Evolutionary conservation across 2,113 vertebrate genomes (phyloP).

Genomic region (Regulus satrapa): DNA sequence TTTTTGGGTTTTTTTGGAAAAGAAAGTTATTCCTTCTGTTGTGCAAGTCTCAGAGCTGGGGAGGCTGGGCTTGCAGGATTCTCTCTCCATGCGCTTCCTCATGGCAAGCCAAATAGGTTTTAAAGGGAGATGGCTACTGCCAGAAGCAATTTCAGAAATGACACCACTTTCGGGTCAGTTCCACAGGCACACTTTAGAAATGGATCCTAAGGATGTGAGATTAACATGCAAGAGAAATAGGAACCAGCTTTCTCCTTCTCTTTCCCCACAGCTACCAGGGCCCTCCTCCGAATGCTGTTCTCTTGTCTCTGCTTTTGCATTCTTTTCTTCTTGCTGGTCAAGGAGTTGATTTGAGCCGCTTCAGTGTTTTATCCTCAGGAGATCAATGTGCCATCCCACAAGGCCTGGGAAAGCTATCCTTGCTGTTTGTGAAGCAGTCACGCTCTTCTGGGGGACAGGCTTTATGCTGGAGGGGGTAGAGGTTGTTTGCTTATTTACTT

Average conservation of each 20-base stretch:
- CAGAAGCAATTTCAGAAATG: background rate
- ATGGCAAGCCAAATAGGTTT: background rate
- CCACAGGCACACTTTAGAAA: background rate
- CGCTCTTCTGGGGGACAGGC: accelerated
- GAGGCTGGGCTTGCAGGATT: background rate
- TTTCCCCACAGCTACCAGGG: background rate
- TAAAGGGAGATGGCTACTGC: background rate
- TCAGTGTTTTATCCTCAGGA: background rate
- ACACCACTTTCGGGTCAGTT: background rate
- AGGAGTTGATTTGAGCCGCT: background rate
- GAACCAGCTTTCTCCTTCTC: background rate
- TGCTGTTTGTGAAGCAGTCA: background rate
- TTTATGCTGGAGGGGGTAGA: background rate
- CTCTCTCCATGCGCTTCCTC: background rate
- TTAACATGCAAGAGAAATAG: background rate
- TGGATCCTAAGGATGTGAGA: background rate
- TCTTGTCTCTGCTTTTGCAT: background rate
- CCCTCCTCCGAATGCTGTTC: background rate
- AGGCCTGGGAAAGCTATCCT: background rate
- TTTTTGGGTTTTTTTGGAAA: background rate
- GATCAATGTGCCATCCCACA: background rate
- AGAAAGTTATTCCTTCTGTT: background rate
- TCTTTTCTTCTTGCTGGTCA: background rate
- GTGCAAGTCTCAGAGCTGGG: accelerated
- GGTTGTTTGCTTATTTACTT: background rate